Evolutionary conservation across 2,113 vertebrate genomes (phyloP), one percentile per base, ranked within the genome.

Genomic region (Columba livia): DNA sequence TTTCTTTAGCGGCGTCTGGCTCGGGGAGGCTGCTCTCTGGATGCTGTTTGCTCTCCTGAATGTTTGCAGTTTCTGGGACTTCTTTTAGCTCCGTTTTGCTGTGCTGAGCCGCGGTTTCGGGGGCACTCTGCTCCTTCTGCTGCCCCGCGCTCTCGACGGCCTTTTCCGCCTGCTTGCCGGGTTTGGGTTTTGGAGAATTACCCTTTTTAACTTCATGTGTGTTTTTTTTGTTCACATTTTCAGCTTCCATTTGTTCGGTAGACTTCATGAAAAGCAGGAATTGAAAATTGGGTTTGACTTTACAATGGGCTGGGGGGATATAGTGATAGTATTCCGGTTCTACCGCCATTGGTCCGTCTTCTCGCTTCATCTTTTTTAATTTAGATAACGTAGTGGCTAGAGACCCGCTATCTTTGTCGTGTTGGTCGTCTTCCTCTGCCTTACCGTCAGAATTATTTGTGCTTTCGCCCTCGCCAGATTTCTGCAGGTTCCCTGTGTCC

Each of bases 291-390:
- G 99, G 99, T 75, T 99, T 99, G 8, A 99, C 99, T 78, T 99
- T 98, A 94, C 99, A 99, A 89, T 99, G 99, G 44, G 99, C 98
- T 15, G 99, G 99, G 40, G 99, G 99, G 71, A 99, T 97, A 62
- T 99, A 99, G 96, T 99, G 99, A 89, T 99, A 99, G 97, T 99
- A 99, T 78, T 99, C 98, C 6, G 99, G 99, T 91, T 99, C 99
- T 40, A 98, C 97, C 2, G 98, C 98, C 8, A 94, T 88, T 31
- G 98, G 96, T 74, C 98, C 99, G 79, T 99, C 99, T 81, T 99
- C 99, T 95, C 98, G 98, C 75, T 98, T 99, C 99, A 99, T 99
- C 98, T 98, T 99, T 94, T 99, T 99, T 31, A 99, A 97, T 90
- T 99, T 99, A 40, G 99, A 99, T 40, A 99, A 97, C 1, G 99